These are phyloP conservation scores for Dipus sagitta DNA, from an alignment of 2,797 vertebrate genomes.

Conservation along the genomic window DNA sequence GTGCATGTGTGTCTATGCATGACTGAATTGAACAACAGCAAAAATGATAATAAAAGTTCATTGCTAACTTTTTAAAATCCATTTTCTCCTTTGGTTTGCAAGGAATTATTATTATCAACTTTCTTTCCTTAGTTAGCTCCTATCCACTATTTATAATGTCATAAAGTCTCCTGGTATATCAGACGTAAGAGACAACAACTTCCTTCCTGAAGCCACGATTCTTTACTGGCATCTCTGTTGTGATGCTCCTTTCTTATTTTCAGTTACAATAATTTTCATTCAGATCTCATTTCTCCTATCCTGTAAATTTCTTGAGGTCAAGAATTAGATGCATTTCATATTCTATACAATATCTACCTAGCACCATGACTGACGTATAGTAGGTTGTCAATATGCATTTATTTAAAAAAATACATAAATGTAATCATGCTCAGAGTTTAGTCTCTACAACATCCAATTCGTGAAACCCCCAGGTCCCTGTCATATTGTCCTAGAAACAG, in stretches of 20 bases:
- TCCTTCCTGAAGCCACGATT: background rate
- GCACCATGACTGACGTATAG: background rate
- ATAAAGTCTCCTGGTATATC: background rate
- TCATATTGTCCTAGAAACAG: background rate
- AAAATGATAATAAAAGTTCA: background rate
- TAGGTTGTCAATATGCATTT: background rate
- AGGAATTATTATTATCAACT: background rate
- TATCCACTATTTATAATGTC: background rate
- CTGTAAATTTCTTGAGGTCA: background rate
- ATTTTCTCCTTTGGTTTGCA: background rate
- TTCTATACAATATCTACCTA: slow-evolving; percentile 4
- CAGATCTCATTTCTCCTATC: background rate
- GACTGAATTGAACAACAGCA: slow-evolving; percentile 14
- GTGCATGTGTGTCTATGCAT: background rate
- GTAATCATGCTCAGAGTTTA: background rate
- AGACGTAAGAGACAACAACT: slow-evolving; percentile 10
- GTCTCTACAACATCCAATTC: background rate
- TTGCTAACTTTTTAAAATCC: slow-evolving; percentile 26
- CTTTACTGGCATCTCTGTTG: background rate
- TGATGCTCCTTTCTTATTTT: background rate
- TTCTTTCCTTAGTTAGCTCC: slow-evolving; percentile 2
- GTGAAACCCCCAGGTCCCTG: background rate
- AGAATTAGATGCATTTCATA: background rate
- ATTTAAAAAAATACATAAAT: slow-evolving; percentile 28
- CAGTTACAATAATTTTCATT: background rate